phyloP scores from a whole-genome alignment of 2,113 vertebrate genomes.

The Phalacrocorax pelagicus region DNA sequence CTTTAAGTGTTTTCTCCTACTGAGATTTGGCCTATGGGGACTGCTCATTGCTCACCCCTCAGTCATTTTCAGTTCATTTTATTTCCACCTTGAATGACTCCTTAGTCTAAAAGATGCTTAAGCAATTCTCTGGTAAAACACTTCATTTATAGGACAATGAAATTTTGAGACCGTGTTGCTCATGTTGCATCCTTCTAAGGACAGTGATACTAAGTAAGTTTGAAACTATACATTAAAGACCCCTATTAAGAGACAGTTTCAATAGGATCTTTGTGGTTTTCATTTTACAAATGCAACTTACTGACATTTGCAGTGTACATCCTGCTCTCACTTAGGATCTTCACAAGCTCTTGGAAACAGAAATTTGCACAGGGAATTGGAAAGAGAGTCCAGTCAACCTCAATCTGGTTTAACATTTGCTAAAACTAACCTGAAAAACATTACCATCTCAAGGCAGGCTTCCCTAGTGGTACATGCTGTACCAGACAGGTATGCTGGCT shows the following conservation, averaged over 20 bases:
- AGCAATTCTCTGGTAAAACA: not conserved
- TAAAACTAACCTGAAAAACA: not conserved
- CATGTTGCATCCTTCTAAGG: not conserved
- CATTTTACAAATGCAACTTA: not conserved
- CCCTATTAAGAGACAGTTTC: not conserved
- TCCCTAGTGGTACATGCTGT: not conserved
- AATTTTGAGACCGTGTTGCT: not conserved
- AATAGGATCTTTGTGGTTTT: not conserved
- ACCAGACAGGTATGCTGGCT: not conserved
- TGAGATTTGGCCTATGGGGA: conserved; percentile 74
- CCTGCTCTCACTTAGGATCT: not conserved
- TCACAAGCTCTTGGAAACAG: not conserved
- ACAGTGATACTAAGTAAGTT: not conserved
- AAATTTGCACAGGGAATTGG: not conserved
- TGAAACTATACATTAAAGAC: not conserved
- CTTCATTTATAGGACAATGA: not conserved
- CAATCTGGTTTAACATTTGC: not conserved
- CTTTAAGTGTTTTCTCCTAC: conserved; percentile 73
- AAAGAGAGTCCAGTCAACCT: not conserved
- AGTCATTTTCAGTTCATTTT: conserved; percentile 61
- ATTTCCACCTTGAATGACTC: conserved; percentile 55
- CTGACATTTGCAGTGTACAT: not conserved
- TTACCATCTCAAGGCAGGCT: not conserved
- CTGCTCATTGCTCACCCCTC: conserved; percentile 61
- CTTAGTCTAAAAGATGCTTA: conserved; percentile 15